Conservation (phyloP, 2,113 vertebrate genomes). For the Chaenogobius annularis region DNA sequence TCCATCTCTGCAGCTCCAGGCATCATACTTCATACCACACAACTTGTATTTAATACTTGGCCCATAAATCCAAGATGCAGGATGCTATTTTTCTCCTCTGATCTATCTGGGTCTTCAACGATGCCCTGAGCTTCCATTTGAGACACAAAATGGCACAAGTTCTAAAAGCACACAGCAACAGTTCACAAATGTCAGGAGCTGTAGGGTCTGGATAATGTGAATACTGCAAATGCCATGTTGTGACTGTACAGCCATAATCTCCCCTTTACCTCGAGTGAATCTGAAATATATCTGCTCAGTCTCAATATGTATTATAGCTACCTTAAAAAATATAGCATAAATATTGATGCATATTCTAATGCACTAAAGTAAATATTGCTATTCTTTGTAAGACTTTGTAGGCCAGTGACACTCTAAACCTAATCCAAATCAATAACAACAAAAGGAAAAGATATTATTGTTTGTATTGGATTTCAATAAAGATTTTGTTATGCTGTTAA, state of each 20-base stretch:
- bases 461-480: constrained; percentile 12
- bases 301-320: not conserved
- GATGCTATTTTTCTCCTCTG: not conserved
- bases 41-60: not conserved
- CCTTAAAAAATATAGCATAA: not conserved
- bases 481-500: not conserved
- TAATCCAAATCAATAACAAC: constrained; percentile 23
- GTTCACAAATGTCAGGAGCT: constrained; percentile 29
- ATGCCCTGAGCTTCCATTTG: constrained; percentile 9
- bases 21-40: not conserved
- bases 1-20: not conserved
- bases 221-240: constrained; percentile 2
- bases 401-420: constrained; percentile 8
- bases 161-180: constrained; percentile 19
- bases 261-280: not conserved
- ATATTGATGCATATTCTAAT: not conserved
- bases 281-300: not conserved
- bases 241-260: not conserved
- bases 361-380: constrained; percentile 7
- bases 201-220: not conserved
- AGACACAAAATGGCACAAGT: constrained; percentile 35
- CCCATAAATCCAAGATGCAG: not conserved
- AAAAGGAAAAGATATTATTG: constrained; percentile 7
- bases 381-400: not conserved
- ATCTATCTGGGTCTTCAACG: constrained; percentile 2